Base-by-base conservation (phyloP, 2,888 invertebrate species). In the Tyria jacobaeae region DNA sequence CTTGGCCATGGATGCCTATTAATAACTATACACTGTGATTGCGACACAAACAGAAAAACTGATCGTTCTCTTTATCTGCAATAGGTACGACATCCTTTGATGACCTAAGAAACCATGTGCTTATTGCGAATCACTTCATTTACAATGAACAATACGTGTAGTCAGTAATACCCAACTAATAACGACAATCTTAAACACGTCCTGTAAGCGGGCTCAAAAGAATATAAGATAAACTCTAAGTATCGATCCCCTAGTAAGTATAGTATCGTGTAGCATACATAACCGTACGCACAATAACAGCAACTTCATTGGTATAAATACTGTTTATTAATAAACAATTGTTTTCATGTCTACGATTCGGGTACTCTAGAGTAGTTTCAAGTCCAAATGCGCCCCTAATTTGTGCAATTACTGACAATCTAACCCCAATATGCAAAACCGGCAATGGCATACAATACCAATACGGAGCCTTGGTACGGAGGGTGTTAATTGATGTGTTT, bases 1-100 rank as follows among this genome's bases (percentile, higher is more conserved):
- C 60, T 39, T 63, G 70, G 50, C 62, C 62, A 62, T 65, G 44
- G 58, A 3, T 44, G 17, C 17, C 21, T 14, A 34, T 17, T 50
- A 68, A 65, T 12, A 35, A 35, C 57, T 54, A 64, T 41, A 47
- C 39, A 49, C 44, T 21, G 35, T 63, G 54, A 37, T 35, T 47
- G 7, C 49, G 44, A 66, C 34, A 34, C 55, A n/a, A 66, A 39
- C 7, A 34, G 39, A 35, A 62, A 57, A 50, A 49, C 49, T 21
- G 39, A 57, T 52, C 48, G 14, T 15, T 15, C 24, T 1, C 15
- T 10, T 51, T 62, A 54, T 65, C 41, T 52, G 47, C 14, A 21
- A 21, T 49, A 24, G 37, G 17, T 51, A 57, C 21, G 9, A 17
- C 3, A 35, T 52, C 24, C 31, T 37, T 15, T 27, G 37, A 57